A percentile compares a stretch with the other conserved stretches of the same genome.
These are phyloP conservation scores for Ailurus styani DNA, from an alignment of 2,113 vertebrate genomes.

Conservation along the genomic window DNA sequence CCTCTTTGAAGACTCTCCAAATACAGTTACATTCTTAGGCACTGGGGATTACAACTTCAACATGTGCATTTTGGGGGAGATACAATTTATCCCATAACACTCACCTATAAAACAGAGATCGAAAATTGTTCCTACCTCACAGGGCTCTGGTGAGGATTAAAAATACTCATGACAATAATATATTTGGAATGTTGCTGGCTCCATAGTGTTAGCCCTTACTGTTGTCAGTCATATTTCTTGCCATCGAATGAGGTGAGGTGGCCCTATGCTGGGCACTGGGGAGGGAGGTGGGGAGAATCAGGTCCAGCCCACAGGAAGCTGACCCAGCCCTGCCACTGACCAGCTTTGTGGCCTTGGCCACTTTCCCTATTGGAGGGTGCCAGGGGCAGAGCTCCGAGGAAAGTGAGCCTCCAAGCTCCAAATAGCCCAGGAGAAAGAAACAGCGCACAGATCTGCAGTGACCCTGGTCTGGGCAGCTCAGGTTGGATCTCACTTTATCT, in stretches of 20 bases:
- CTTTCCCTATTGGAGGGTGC: neutral
- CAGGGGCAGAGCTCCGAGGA: neutral
- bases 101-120: neutral
- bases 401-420: neutral
- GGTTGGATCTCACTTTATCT: neutral
- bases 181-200: neutral
- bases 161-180: neutral
- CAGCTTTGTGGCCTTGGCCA: neutral
- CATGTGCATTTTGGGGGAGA: neutral
- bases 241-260: too few relatives aligned
- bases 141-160: neutral
- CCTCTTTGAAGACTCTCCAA: neutral
- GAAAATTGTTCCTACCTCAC: neutral
- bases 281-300: neutral
- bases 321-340: neutral
- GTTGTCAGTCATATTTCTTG: neutral
- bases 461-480: neutral
- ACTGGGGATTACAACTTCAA: neutral
- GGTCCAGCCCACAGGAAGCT: neutral
- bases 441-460: neutral
- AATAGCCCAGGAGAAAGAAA: neutral
- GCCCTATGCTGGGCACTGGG: neutral
- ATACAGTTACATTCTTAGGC: neutral
- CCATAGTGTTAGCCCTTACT: neutral
- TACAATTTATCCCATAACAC: neutral